phyloP scores from a whole-genome alignment of 2,797 vertebrate genomes.

The Acridotheres tristis region DNA sequence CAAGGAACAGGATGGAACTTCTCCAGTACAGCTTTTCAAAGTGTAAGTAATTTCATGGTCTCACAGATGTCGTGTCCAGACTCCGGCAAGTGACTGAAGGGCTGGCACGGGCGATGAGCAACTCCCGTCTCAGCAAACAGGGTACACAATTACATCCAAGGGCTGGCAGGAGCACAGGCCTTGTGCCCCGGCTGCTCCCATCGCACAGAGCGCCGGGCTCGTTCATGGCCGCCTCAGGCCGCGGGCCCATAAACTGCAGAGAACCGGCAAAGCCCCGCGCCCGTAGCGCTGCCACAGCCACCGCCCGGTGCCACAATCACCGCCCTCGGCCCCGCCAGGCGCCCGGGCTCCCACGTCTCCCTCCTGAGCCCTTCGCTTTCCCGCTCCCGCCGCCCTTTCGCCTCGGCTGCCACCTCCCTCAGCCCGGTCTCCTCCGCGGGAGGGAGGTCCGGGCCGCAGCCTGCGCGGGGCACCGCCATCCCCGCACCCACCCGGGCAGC shows the following conservation, averaged over 20 bases:
- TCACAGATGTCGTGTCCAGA: too few relatives aligned
- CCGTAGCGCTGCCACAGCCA: fast-evolving
- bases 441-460: neutral
- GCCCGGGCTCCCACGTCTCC: neutral
- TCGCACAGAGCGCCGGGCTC: neutral
- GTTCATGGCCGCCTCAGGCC: neutral
- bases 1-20: neutral
- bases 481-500: neutral
- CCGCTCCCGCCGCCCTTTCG: neutral
- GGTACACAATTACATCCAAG: fast-evolving
- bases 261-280: neutral
- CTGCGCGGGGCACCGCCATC: neutral
- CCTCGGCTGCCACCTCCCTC: neutral
- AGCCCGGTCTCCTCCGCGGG: neutral
- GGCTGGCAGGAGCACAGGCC: neutral
- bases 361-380: neutral
- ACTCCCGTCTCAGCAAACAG: fast-evolving
- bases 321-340: too few relatives aligned
- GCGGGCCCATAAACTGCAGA: too few relatives aligned
- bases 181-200: fast-evolving
- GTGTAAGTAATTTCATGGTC: fast-evolving
- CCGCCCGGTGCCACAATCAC: neutral
- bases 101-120: fast-evolving
- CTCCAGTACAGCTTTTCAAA: neutral
- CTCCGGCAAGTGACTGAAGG: fast-evolving